Evolutionary conservation across 2,888 invertebrate genomes (phyloP).

Genomic region (Acanthosepion esculentum): DNA sequence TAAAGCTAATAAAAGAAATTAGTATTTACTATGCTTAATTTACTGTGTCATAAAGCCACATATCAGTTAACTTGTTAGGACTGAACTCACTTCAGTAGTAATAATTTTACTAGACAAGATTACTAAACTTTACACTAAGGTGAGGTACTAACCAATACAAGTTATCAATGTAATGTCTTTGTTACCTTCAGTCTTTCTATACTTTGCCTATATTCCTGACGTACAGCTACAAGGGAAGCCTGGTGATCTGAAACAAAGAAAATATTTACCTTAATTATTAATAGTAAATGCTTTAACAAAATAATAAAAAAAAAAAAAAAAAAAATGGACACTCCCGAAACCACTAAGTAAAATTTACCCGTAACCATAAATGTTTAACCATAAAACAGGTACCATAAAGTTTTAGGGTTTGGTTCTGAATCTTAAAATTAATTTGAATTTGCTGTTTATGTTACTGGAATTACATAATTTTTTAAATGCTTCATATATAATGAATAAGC

Average conservation of each 20-base stretch:
- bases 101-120: too few species aligned
- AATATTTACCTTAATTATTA: background rate
- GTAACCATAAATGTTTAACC: background rate
- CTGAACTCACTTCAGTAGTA: too few species aligned
- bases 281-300: background rate
- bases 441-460: too few species aligned
- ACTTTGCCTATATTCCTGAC: slow-evolving; percentile 76
- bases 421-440: background rate
- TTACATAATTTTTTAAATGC: background rate
- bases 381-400: slow-evolving; percentile 6
- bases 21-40: too few species aligned
- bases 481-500: background rate
- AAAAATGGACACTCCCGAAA: background rate
- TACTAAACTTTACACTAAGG: too few species aligned
- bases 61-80: too few species aligned
- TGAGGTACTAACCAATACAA: background rate
- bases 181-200: slow-evolving; percentile 73
- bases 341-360: background rate
- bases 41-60: too few species aligned
- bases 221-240: slow-evolving; percentile 73
- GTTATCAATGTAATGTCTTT: background rate
- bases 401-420: background rate
- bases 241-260: slow-evolving; percentile 64
- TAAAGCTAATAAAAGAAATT: too few species aligned
- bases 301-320: background rate